Base-by-base conservation (phyloP, 2,888 invertebrate genomes). In the Piscicola geometra region DNA sequence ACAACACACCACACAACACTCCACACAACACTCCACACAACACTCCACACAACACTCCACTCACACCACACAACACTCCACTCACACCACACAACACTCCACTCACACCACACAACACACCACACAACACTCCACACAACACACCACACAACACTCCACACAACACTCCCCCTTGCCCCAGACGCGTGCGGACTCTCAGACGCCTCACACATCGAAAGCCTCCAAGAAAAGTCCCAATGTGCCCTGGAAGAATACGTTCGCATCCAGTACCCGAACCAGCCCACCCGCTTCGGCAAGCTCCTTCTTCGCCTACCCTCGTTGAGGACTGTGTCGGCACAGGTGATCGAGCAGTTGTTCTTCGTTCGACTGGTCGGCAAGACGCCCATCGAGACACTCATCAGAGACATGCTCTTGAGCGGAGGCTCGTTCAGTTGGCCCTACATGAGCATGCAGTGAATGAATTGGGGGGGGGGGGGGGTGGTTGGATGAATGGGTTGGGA, bases 221-320 rank as follows among this genome's bases (percentile, higher is more conserved):
- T 97, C 79, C 97, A 97, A 87, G 97, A 97, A 86, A 97, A 97
- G 86, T 94, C 95, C n/a, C 97, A 97, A 86, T 95, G 95, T 87
- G 97, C 97, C 47, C 89, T 98, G 80, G 97, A 98, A 86, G 98
- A 98, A 86, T 98, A 98, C 88, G 97, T 96, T 86, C 88, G 95
- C 82, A 93, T 93, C 80, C 96, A 97, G 87, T 97, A 98, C 87
- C 95, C 96, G 78, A 95, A 94, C 88, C 96, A 97, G 85, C 95
- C 94, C 75, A 94, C 94, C 78, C 89, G 97, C 82, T 97, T 97
- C 87, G 97, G 97, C 79, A 96, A 96, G 84, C 89, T 98, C 15
- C 89, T 98, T 70, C 89, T 98, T 77, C 88, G 96, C 82, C 88
- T 97, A 82, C 96, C 97, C 41, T 95, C 95, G 30, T 88, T 97